Conservation (phyloP, 1,140 invertebrate genomes). For the Drosophila takahashii region DNA sequence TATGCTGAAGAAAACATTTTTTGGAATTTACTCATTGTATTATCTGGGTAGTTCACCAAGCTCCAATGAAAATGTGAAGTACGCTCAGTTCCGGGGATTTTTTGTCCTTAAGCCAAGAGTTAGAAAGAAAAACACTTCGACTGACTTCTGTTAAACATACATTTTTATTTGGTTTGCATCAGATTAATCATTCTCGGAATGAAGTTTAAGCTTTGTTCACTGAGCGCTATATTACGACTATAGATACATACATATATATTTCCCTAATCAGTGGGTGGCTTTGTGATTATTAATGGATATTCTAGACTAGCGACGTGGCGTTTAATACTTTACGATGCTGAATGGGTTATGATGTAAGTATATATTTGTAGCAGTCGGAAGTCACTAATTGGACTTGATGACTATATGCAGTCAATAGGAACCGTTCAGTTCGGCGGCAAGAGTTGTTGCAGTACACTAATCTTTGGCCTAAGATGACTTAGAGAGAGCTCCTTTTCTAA, state of each 20-base stretch:
- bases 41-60: slow-evolving; percentile 16
- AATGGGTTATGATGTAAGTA: slow-evolving; percentile 1
- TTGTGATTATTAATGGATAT: slow-evolving; percentile 6
- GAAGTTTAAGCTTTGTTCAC: slow-evolving; percentile 38
- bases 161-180: slow-evolving; percentile 9
- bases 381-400: slow-evolving; percentile 21
- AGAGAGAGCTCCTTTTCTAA: slow-evolving; percentile 37
- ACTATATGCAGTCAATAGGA: slow-evolving; percentile 36
- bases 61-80: slow-evolving; percentile 12
- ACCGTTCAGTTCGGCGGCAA: slow-evolving; percentile 35
- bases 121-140: slow-evolving; percentile 4
- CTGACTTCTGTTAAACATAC: slow-evolving; percentile 3
- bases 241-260: not conserved
- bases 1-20: slow-evolving; percentile 11
- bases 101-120: not conserved
- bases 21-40: not conserved
- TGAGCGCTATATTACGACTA: slow-evolving; percentile 17
- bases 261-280: slow-evolving; percentile 9
- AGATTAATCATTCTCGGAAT: slow-evolving; percentile 40
- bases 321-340: slow-evolving; percentile 39
- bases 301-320: slow-evolving; percentile 29
- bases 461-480: slow-evolving; percentile 46
- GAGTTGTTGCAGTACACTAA: slow-evolving; percentile 34
- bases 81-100: slow-evolving; percentile 16
- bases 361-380: slow-evolving; percentile 34